Base-by-base conservation (phyloP, 1,140 invertebrate species). In the Drosophila athabasca region DNA sequence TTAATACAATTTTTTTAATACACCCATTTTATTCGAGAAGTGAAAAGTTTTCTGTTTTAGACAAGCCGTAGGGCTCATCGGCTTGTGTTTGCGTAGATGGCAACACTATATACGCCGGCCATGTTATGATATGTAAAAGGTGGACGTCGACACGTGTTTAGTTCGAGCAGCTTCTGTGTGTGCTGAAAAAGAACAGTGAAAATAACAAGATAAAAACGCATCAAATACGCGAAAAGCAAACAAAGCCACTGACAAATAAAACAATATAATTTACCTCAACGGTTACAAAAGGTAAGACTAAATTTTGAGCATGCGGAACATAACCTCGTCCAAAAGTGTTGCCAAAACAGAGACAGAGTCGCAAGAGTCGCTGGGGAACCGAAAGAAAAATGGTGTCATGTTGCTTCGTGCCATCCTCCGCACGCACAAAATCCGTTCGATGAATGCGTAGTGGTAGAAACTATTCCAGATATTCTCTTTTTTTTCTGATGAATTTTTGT, bases 61-160 rank as follows among this genome's bases (percentile, higher is more conserved):
- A 68, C 54, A 70, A 26, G 43, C 49, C 17, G 31, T 44, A 52
- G 29, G 9, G 35, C n/a, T 26, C n/a, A 50, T 65, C 41, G 55
- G 69, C 48, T 58, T 53, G 39, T 52, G 52, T 52, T 62, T 59
- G 52, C 19, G 15, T 39, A 53, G 44, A 51, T 87, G 83, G 84
- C 84, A 79, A 88, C 84, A 77, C 84, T 84, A 74, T 60, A 69
- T 73, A 77, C 79, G 90, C 90, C 90, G 90, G 90, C 85, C 90
- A 90, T 90, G 85, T 90, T 90, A 89, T 90, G 89, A 90, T 90
- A 89, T 85, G 79, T 76, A 89, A 76, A 90, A 90, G 83, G 70
- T 90, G 71, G 74, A 85, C 82, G 82, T 87, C 85, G 89, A 90
- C 90, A 91, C 90, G 90, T 91, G 90, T 91, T 91, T 90, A 90